Evolutionary conservation across 2,888 invertebrate species (phyloP), one percentile per base, ranked within the genome.

Genomic region (Xanthia togata): DNA sequence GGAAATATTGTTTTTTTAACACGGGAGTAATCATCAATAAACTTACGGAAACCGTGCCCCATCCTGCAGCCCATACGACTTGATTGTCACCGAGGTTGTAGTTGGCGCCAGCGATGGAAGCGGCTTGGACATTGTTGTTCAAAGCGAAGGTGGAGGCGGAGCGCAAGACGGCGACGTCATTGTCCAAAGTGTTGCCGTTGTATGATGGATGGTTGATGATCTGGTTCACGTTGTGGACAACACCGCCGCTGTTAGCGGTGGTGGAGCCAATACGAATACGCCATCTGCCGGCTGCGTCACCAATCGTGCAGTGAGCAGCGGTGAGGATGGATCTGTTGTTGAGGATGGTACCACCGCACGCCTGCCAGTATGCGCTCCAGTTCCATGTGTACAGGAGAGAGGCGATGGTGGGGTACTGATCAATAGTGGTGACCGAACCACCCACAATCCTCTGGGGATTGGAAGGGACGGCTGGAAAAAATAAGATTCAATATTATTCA

Each of bases 21-120:
- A 44, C 0, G 17, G 23, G 2, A 26, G 1, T 2, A 26, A 17
- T 44, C 4, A 53, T n/a, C 31, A 67, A 68, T 50, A 60, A 59
- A 89, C 90, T 89, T 83, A 92, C 92, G 23, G 82, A 83, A 47
- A 77, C 88, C 14, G 82, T 68, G 4, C 94, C 93, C 93, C 94
- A 93, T 79, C 93, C 93, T 47, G 90, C 83, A 41, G 93, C 92
- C 90, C 90, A 91, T 11, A 93, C 93, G 3, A 77, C 82, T 73
- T 87, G 83, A 74, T 91, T 89, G 68, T 93, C 93, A n/a, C 59
- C 86, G 6, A 93, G 76, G 70, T 81, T 81, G 77, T 91, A 93
- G 77, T 88, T 92, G 41, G 87, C 2, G 0, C 93, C 89, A 79
- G 92, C 91, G n/a, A 93, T 89, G 23, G 76, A 78, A 72, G 73